Conservation (phyloP, 1,140 invertebrate species). For the Brachionus plicatilis region DNA sequence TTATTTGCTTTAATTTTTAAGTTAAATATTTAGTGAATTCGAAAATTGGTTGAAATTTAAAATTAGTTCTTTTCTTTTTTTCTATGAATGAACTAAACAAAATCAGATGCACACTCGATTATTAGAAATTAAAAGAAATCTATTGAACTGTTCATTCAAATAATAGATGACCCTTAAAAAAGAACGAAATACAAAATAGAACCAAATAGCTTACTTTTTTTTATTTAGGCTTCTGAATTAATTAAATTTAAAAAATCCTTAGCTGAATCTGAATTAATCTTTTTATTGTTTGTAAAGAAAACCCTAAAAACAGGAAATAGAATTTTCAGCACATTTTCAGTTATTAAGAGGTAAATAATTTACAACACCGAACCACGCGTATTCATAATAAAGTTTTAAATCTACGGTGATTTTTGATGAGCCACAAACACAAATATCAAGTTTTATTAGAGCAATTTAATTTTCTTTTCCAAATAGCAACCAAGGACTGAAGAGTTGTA, state of each 20-base stretch:
- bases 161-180: not conserved
- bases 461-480: not conserved
- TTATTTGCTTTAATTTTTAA: not conserved
- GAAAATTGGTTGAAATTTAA: not conserved
- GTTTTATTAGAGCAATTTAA: not conserved
- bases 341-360: not conserved
- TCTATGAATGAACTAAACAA: not conserved
- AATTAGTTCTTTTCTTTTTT: not conserved
- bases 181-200: not conserved
- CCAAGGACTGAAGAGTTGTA: not conserved
- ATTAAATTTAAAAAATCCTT: not conserved
- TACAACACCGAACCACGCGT: not conserved
- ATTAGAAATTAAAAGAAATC: not conserved
- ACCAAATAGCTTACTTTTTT: not conserved
- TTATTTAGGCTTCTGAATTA: not conserved
- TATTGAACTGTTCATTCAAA: not conserved
- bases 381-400: not conserved
- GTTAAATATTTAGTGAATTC: not conserved
- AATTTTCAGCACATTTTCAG: not conserved
- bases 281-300: not conserved
- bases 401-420: not conserved
- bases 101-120: not conserved
- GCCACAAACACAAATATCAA: not conserved
- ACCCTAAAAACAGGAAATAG: not conserved
- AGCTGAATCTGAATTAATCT: not conserved